phyloP scores from a whole-genome alignment of 2,797 vertebrate species.

The Pempheris klunzingeri region DNA sequence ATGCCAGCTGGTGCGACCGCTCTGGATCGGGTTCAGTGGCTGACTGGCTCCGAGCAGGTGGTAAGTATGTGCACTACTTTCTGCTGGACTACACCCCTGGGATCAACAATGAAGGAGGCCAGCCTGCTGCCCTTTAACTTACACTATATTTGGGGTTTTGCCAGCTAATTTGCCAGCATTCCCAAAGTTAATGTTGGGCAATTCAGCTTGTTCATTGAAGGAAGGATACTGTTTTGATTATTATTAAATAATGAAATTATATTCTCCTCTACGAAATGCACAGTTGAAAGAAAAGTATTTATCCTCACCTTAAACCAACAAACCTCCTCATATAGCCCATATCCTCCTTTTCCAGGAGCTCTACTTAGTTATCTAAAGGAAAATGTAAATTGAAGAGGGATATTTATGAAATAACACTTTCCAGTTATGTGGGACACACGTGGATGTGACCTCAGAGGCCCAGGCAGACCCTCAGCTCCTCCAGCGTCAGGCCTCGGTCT shows the following conservation, averaged over 20 bases:
- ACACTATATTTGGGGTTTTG: background rate
- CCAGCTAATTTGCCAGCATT: background rate
- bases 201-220: background rate
- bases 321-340: background rate
- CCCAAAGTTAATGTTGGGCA: background rate
- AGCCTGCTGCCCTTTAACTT: background rate
- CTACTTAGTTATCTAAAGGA: background rate
- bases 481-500: conserved; percentile 71
- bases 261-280: no score
- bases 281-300: no score
- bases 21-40: background rate
- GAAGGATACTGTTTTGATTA: background rate
- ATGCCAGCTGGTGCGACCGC: conserved; percentile 15
- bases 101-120: background rate
- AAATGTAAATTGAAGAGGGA: background rate
- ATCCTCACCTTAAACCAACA: background rate
- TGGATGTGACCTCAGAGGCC: conserved; percentile 45
- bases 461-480: conserved; percentile 76
- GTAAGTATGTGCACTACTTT: background rate
- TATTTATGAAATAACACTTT: background rate
- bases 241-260: no score
- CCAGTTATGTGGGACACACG: background rate
- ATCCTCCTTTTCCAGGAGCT: no score
- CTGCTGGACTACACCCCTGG: background rate
- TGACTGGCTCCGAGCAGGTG: conserved; percentile 4